Base-by-base conservation (phyloP, 2,797 vertebrate species). In the Setipinna tenuifilis region DNA sequence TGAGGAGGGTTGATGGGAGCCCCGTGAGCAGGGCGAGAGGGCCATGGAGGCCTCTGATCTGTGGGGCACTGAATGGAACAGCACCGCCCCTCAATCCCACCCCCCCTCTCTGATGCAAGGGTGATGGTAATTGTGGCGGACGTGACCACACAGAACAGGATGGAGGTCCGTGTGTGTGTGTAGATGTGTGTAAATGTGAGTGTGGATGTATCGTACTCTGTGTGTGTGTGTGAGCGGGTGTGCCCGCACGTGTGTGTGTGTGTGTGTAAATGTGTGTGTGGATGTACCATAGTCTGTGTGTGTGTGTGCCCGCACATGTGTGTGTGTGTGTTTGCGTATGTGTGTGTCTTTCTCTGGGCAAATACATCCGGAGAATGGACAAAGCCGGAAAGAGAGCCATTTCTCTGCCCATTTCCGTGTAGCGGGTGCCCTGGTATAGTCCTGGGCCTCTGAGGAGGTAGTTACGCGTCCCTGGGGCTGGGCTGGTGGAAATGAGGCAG, bases 41-140 rank as follows among this genome's bases (percentile, higher is more conserved):
- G 11, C 65, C 0, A 19, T 14, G 6, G 28, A 7, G 19, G 71
- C 31, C 71, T 21, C 31, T 78, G 71, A 78, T 78, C 71, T 44
- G 71, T 78, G 71, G 71, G 31, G 6, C 71, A 16, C 9, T 19
- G 35, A 41, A 41, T 19, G 17, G 28, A 78, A 44, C 17, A 78
- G 17, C 16, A 44, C 35, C 71, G 35, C 4, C 9, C 35, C 31
- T 44, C 6, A 5, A n/a, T n/a, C n/a, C n/a, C n/a, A n/a, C 35
- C 17, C 31, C 2, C 68, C 28, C 17, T 9, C 50, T 44, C 71
- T 6, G 6, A 78, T 78, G 71, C 71, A 78, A 31, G 71, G 5
- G 31, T 93, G 92, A 93, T 91, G 92, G 90, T 93, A 91, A 94
- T 95, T 92, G 92, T 90, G 88, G 88, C 85, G 88, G 90, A 93